These are phyloP conservation scores for Neoscelio sp. DNA, from an alignment of 2,888 invertebrate species.

Conservation along the genomic window DNA sequence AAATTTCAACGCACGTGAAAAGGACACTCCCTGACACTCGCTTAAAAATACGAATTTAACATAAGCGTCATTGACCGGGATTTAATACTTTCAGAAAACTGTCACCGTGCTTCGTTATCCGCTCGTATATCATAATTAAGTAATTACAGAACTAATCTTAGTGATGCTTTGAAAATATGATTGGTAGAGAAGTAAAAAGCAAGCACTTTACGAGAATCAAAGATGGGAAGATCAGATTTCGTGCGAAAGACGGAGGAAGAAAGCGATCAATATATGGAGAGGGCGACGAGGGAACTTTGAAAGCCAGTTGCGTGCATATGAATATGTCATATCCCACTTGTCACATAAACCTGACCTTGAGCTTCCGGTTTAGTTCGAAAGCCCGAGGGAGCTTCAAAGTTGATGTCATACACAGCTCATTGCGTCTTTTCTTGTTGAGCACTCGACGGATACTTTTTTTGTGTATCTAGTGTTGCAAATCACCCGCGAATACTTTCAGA, in stretches of 20 bases:
- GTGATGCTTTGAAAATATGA: too few species aligned
- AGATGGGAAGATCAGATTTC: constrained; percentile 14
- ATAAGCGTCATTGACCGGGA: too few species aligned
- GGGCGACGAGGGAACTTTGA: constrained; percentile 24
- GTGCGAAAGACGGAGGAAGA: constrained; percentile 6
- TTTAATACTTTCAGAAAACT: too few species aligned
- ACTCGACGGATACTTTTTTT: constrained; percentile 15
- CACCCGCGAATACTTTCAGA: constrained; percentile 7
- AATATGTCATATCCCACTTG: constrained; percentile 53
- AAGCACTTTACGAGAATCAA: background rate
- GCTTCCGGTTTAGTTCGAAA: constrained; percentile 42
- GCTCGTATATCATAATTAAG: too few species aligned
- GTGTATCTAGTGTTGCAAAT: constrained; percentile 7
- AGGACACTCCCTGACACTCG: too few species aligned
- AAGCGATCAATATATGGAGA: constrained; percentile 37
- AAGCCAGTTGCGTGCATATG: constrained; percentile 51
- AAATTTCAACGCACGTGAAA: too few species aligned
- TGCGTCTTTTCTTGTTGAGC: constrained; percentile 26
- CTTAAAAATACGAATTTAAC: too few species aligned
- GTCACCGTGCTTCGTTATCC: too few species aligned
- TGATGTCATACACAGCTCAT: constrained; percentile 37
- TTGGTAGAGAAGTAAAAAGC: background rate
- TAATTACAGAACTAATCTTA: constrained; percentile 17
- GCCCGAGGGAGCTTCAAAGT: constrained; percentile 33
- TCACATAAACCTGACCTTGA: constrained; percentile 64